These are phyloP conservation scores for Troides aeacus DNA, from an alignment of 2,888 invertebrate genomes.

Conservation along the genomic window DNA sequence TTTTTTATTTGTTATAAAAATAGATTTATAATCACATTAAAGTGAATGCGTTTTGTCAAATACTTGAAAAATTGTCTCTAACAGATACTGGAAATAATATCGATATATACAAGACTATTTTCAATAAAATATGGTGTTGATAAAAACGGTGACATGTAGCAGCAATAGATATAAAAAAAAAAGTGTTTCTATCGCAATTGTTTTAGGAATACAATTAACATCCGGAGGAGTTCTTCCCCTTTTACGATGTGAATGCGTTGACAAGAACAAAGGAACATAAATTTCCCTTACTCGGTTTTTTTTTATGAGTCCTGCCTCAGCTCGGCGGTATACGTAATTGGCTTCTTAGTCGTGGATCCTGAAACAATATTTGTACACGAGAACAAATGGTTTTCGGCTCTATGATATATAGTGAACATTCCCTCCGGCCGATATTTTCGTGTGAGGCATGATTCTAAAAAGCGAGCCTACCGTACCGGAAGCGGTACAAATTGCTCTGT, in stretches of 20 bases:
- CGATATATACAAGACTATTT: too few species aligned
- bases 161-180: too few species aligned
- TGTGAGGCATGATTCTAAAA: constrained; percentile 4
- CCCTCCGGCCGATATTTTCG: constrained; percentile 8
- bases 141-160: too few species aligned
- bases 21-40: too few species aligned
- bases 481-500: background rate
- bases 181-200: too few species aligned
- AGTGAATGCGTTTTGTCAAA: too few species aligned
- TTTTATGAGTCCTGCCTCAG: constrained; percentile 11
- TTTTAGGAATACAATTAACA: background rate
- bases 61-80: too few species aligned
- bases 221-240: background rate
- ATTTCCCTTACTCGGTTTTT: constrained; percentile 17
- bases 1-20: too few species aligned
- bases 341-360: constrained; percentile 23
- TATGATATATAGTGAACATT: constrained; percentile 17
- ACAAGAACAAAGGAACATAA: constrained; percentile 18
- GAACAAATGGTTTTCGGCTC: constrained; percentile 22
- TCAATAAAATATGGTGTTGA: too few species aligned
- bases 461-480: background rate
- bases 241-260: background rate
- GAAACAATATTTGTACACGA: constrained; percentile 23
- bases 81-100: too few species aligned
- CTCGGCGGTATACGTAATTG: constrained; percentile 25